These are phyloP conservation scores for Cynopterus brachyotis DNA, from an alignment of 2,113 vertebrate genomes.

Conservation along the genomic window DNA sequence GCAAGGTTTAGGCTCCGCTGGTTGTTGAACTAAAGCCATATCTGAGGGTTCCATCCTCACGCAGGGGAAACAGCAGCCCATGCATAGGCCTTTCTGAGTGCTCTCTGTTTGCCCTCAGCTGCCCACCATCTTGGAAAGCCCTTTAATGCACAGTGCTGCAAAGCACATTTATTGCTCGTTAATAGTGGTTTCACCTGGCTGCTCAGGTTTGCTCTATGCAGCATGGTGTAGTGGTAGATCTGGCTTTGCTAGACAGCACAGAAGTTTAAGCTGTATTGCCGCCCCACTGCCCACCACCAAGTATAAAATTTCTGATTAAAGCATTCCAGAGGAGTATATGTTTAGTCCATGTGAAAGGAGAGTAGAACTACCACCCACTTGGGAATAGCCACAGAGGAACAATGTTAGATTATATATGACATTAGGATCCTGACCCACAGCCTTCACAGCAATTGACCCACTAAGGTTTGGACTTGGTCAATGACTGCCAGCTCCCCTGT, in stretches of 20 bases:
- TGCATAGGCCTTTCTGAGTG: background rate
- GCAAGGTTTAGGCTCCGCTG: background rate
- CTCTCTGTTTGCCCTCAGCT: background rate
- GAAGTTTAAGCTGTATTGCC: background rate
- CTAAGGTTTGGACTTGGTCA: background rate
- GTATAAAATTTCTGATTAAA: background rate
- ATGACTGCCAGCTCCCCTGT: background rate
- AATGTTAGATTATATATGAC: background rate
- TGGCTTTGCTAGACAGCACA: background rate
- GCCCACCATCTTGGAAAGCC: background rate
- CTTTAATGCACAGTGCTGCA: background rate
- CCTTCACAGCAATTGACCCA: background rate
- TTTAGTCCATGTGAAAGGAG: background rate
- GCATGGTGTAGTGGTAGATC: background rate
- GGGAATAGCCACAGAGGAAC: background rate
- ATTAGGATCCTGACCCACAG: background rate
- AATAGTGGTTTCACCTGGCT: background rate
- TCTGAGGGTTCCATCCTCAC: background rate
- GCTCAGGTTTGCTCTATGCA: background rate
- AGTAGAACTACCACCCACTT: background rate
- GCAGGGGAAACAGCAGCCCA: background rate
- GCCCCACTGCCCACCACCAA: no score
- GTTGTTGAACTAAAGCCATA: background rate
- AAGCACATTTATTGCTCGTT: background rate
- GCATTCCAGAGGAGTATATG: background rate